A percentile compares a stretch with the other conserved stretches of the same genome.
Conservation (phyloP, 2,888 invertebrate species). For the Acheta domesticus region DNA sequence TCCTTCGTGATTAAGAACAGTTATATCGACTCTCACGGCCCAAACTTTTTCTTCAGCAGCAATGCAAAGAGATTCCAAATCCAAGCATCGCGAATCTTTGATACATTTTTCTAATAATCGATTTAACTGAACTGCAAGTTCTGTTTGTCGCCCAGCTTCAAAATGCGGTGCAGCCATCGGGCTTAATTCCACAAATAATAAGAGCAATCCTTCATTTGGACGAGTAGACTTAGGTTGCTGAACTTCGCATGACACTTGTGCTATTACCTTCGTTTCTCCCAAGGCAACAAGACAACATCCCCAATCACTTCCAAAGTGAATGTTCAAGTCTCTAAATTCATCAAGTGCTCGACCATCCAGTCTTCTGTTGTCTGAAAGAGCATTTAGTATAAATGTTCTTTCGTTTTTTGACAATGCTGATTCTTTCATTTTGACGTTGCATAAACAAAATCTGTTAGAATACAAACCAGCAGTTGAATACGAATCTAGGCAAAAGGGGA, state of each 20-base stretch:
- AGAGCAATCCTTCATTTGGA: slow-evolving; percentile 84
- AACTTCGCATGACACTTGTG: slow-evolving; percentile 86
- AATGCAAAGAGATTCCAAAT: slow-evolving; percentile 92
- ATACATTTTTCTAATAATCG: slow-evolving; percentile 83
- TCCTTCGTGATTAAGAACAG: slow-evolving; percentile 90
- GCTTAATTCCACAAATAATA: slow-evolving; percentile 81
- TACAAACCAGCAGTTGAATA: no score
- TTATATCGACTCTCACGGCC: slow-evolving; percentile 82
- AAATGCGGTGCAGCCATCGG: slow-evolving; percentile 83
- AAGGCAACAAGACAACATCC: slow-evolving; percentile 74
- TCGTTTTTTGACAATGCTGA: slow-evolving; percentile 66
- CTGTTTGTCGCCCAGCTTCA: slow-evolving; percentile 72
- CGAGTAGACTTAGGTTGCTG: slow-evolving; percentile 78
- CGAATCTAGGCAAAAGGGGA: no score
- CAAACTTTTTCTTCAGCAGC: slow-evolving; percentile 88
- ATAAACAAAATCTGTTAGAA: no score
- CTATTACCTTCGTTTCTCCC: slow-evolving; percentile 79
- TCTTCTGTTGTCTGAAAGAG: slow-evolving; percentile 62
- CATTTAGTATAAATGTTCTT: slow-evolving; percentile 64
- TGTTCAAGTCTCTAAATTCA: slow-evolving; percentile 67
- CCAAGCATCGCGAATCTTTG: slow-evolving; percentile 86
- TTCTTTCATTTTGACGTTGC: slow-evolving; percentile 58
- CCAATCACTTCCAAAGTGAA: slow-evolving; percentile 78
- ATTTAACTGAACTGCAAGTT: slow-evolving; percentile 69
- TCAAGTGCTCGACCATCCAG: slow-evolving; percentile 73